Evolutionary conservation across 2,113 vertebrate species (phyloP), one percentile per base, ranked within the genome.

Genomic region (Arizona elegans): DNA sequence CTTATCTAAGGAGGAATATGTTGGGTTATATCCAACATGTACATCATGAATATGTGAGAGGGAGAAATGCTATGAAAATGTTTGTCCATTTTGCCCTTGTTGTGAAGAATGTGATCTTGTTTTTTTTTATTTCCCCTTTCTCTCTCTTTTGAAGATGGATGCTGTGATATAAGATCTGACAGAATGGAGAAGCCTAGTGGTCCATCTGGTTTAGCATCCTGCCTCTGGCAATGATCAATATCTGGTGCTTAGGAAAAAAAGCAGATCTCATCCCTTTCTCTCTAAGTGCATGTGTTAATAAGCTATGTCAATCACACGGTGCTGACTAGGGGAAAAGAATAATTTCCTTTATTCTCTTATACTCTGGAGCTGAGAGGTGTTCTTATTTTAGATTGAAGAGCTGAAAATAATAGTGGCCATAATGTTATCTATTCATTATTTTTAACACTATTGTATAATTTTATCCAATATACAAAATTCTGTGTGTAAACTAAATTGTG

Each of bases 211-310:
- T 1, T 91, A 90, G 87, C 81, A 29, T 8, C 0, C 4, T 90
- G 94, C 91, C 93, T 65, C 90, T 92, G 94, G 93, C 93, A 52
- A 75, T 86, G 94, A 93, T 96, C 94, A 6, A 94, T 96, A 93
- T 58, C 93, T 65, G 86, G 38, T 92, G 33, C 85, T 92, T 93
- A 75, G 12, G 94, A 88, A 86, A 86, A n/a, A n/a, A 89, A 33
- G 90, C 65, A 91, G 11, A 75, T 94, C 93, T 58, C 12, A 6
- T 70, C n/a, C 3, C 33, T 17, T 4, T 2, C 0, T 0, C 43
- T 92, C 47, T 87, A 87, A 92, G 47, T 62, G 33, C 55, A 38
- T 88, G 33, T 17, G 29, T 92, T 88, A 92, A 88, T 90, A 91
- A 24, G 53, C 92, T 43, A 89, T 93, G 90, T 93, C 92, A 90